Conservation (phyloP, 2,888 invertebrate genomes). For the Tolmerus cingulatus region DNA sequence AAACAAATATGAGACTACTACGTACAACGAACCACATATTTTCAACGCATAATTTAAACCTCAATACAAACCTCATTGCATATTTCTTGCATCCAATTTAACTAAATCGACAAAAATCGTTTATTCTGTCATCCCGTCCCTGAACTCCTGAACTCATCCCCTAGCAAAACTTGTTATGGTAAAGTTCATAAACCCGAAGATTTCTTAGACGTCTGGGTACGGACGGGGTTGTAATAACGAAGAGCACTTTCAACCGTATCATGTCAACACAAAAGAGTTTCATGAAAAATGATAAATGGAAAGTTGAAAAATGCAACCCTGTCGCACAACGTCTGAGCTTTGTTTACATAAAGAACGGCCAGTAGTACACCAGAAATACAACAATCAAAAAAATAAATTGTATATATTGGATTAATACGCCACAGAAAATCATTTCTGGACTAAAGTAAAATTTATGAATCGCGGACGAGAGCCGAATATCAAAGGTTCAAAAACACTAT, state of each 20-base stretch:
- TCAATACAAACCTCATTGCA: neutral
- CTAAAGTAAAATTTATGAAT: constrained; percentile 16
- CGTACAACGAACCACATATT: neutral
- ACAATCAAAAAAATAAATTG: neutral
- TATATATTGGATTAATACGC: neutral
- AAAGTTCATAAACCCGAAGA: neutral
- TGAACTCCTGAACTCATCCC: neutral
- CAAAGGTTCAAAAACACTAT: neutral
- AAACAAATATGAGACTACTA: too few relatives aligned
- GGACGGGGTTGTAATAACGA: neutral
- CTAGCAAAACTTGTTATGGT: neutral
- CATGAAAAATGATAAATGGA: constrained; percentile 12
- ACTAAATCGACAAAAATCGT: neutral
- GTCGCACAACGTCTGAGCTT: neutral
- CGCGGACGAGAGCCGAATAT: neutral
- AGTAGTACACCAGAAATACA: neutral
- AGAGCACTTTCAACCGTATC: neutral
- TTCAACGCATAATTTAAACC: neutral
- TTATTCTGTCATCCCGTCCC: neutral
- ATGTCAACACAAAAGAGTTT: constrained; percentile 2
- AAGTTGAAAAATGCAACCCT: neutral
- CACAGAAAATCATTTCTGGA: constrained; percentile 4
- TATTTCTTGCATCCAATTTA: neutral
- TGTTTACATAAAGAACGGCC: neutral
- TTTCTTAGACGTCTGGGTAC: neutral